Base-by-base conservation (phyloP, 2,888 invertebrate genomes). In the Yponomeuta plumbellus region DNA sequence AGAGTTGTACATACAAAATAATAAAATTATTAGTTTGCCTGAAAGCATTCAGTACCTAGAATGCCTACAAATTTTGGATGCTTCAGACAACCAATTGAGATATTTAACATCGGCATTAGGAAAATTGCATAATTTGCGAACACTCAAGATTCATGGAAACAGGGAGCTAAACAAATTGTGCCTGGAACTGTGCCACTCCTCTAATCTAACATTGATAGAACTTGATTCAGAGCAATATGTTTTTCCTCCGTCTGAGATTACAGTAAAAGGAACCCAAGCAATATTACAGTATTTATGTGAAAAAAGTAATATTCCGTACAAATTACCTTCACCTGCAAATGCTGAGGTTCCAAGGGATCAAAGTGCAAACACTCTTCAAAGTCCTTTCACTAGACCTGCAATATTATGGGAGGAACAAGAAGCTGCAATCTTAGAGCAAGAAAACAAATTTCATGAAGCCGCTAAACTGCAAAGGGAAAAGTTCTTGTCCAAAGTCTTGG, bases 1-100 rank as follows among this genome's bases (percentile, higher is more conserved):
- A 90, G 95, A 96, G 80, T 85, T 97, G 68, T 93, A 96, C 86
- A 74, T 96, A 70, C 94, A 94, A 78, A 91, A 94, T 76, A 97
- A 97, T 91, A 91, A 91, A 69, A 81, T 97, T 68, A 93, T 93
- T 78, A 85, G 86, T 74, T 85, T 97, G 79, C 96, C 97, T 70
- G 92, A 93, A 68, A 92, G 92, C 70, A 92, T 97, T 76, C 92
- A 94, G 73, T 84, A 88, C 69, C 85, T 97, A 74, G 85, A 86
- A 70, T 92, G 92, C 71, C 89, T 97, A 70, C 92, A 92, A 80
- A 85, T 94, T 71, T 85, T 97, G 68, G 94, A 96, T 92, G 83
- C 95, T 52, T 94, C 96, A 40, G 91, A 92, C 73, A 97, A 97
- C 85, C 91, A 89, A 73, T 84, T 97, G 64, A 93, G 92, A 78